Base-by-base conservation (phyloP, 2,888 invertebrate species). In the Pandemis heparana region DNA sequence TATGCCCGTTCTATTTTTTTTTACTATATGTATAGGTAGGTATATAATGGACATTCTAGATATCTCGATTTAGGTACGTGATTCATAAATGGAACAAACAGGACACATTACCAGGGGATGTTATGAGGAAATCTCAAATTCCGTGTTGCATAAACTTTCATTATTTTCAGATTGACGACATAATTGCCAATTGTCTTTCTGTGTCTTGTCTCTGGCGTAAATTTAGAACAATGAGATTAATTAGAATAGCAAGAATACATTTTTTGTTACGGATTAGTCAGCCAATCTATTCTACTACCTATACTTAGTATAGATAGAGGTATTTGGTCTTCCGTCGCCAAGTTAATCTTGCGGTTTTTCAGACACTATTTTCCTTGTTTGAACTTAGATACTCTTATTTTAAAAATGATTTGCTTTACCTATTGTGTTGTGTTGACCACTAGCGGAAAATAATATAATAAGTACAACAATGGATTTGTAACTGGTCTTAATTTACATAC, bases 111-210 rank as follows among this genome's bases (percentile, higher is more conserved):
- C 59, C 53, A 39, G 43, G 46, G 16, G 14, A 60, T 71, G 71
- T 71, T 71, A 66, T 71, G 65, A 82, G 86, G 85, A 87, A 84
- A 83, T 85, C 78, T 87, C 83, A 72, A 72, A 76, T 87, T 82
- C 75, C 85, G 71, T 85, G 81, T 83, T 85, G 83, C 76, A 77
- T 79, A 82, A 81, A 84, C 82, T 77, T 77, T 74, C 77, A 75
- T 74, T 79, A 78, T 76, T 77, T 80, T 77, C 75, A 78, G 80
- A 75, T 74, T 71, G 75, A 77, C 71, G 70, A 77, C 78, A 78
- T 75, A 71, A 43, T 75, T 51, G 14, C 38, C 48, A 32, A 41
- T 71, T 71, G 46, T 39, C 60, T 60, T 71, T 65, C 71, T 65
- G 48, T 71, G 65, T 60, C 61, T 61, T 12, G 7, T 39, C 48